These are phyloP conservation scores for Synchiropus splendidus DNA, from an alignment of 2,113 vertebrate species.

Conservation along the genomic window DNA sequence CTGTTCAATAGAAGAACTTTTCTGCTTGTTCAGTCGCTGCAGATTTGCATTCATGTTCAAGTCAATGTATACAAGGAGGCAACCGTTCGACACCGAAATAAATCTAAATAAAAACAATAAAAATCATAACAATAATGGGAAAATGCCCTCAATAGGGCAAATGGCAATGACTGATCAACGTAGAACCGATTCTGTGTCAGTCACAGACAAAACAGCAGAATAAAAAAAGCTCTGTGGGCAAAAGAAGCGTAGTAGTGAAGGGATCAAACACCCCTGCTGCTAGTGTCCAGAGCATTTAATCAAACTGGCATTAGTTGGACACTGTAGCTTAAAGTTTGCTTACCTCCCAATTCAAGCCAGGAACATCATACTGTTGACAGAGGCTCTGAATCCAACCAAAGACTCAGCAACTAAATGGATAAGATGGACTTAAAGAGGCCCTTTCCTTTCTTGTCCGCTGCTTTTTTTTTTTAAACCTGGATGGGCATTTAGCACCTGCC, in stretches of 20 bases:
- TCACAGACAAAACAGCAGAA: neutral
- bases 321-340: conserved; percentile 56
- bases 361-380: conserved; percentile 56
- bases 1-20: conserved; percentile 55
- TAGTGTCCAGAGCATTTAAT: conserved; percentile 59
- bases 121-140: no score
- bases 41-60: no score
- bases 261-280: conserved; percentile 59
- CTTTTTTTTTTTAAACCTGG: conserved; percentile 47
- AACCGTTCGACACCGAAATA: no score
- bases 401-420: conserved; percentile 68
- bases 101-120: no score
- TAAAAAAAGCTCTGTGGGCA: neutral
- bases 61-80: no score
- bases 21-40: conserved; percentile 58
- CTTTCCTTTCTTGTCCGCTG: neutral
- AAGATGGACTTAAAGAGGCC: conserved; percentile 42
- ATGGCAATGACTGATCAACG: no score
- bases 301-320: conserved; percentile 62
- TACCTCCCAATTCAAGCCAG: conserved; percentile 50
- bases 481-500: neutral
- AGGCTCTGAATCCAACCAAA: conserved; percentile 39
- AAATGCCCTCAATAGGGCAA: no score
- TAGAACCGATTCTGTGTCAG: no score
- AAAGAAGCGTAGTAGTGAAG: conserved; percentile 1